Evolutionary conservation across 2,797 vertebrate species (phyloP).

Genomic region (Salarias fasciatus): DNA sequence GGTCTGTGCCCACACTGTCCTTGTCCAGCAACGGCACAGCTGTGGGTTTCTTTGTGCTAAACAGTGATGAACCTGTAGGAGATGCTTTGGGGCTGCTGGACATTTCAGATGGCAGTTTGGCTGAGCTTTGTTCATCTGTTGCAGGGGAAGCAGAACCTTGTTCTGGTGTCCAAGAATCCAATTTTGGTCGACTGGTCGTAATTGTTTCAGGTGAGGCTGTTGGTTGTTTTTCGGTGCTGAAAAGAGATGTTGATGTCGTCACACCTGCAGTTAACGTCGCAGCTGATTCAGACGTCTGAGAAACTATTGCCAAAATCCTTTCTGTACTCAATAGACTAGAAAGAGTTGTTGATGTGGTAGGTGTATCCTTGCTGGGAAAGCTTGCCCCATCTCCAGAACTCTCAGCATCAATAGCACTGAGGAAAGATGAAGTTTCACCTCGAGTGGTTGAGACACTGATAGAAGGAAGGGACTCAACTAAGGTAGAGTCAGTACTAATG

Average conservation of each 20-base stretch:
- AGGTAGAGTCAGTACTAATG: no score
- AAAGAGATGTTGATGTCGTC: background rate
- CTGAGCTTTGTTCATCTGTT: background rate
- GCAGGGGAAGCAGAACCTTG: background rate
- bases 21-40: background rate
- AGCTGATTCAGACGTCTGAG: background rate
- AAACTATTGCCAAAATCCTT: background rate
- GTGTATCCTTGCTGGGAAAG: background rate
- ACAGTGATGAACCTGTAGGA: conserved; percentile 12
- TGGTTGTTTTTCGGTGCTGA: conserved; percentile 9
- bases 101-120: background rate
- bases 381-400: background rate
- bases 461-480: background rate
- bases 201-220: background rate
- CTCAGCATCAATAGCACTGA: background rate
- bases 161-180: background rate
- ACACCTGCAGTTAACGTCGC: background rate
- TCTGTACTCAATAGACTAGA: background rate
- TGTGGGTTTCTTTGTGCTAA: conserved; percentile 22
- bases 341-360: background rate
- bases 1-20: conserved; percentile 2
- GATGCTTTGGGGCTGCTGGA: background rate
- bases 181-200: background rate
- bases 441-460: background rate
- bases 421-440: background rate